Base-by-base conservation (phyloP, 2,797 vertebrate genomes). In the Gallinago solitaria region DNA sequence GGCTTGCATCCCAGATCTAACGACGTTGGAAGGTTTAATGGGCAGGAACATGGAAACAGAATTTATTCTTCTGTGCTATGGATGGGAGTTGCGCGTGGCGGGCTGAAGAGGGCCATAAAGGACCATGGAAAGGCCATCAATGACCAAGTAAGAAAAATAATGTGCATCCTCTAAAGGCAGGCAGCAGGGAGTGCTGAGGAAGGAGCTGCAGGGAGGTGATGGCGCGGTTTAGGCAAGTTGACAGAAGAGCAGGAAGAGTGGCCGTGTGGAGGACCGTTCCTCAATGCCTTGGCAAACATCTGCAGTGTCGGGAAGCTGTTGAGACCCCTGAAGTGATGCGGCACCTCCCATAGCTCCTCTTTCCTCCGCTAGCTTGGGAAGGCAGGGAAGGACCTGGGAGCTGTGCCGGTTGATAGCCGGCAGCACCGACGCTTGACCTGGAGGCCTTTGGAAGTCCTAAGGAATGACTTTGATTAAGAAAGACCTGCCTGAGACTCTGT, bases 61-160 rank as follows among this genome's bases (percentile, higher is more conserved):
- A 57, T 92, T 95, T 94, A 59, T 95, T 93, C 80, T 94, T 91
- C 65, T 8, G 8, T 59, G 45, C 75, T 93, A 28, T 63, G 88
- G 77, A 93, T 87, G 28, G 90, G 85, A 88, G 92, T 89, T 95
- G 88, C 91, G 85, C 93, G 75, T 82, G 73, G 43, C 70, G 90
- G 47, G 71, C n/a, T 83, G 43, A 94, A 87, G 61, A 83, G 18
- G 61, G 63, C 21, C 39, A 37, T 92, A 85, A 76, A 85, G 81
- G 56, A 74, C 48, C 71, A 43, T 93, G 75, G 75, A 95, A 87
- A 51, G 63, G 61, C 77, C 73, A 85, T 95, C 90, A 90, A 79
- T 91, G 87, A 89, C 57, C 41, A 64, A 76, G n/a, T 78, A 77
- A 92, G 61, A 86, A 83, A 93, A 94, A 84, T 75, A 51, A 53